Evolutionary conservation across 2,113 vertebrate genomes (phyloP), one percentile per base, ranked within the genome.

Genomic region (Lasiurus cinereus): DNA sequence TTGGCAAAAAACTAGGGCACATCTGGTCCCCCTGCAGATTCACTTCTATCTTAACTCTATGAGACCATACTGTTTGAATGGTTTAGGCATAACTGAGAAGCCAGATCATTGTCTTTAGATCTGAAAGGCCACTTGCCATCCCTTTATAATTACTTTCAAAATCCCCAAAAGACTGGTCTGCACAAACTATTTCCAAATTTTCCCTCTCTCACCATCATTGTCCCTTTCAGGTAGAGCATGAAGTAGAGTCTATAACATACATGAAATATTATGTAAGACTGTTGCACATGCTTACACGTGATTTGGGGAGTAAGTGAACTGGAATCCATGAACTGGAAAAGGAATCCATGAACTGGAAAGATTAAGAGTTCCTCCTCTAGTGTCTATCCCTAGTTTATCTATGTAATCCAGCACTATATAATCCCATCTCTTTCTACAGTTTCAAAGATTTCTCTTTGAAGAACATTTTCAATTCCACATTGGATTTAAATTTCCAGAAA

Each of bases 371-470:
- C 29, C 8, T 73, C 43, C 21, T 72, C 46, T 62, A 54, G 1
- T n/a, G n/a, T 67, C 22, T 33, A 29, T 48, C 24, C 10, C 13
- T 66, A 69, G 21, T 80, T n/a, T 6, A 13, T 39, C 21, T 76
- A 10, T 22, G 31, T 22, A 70, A 62, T 70, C 50, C 88, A 56
- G 15, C 7, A 83, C 52, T 86, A 10, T 78, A 39, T 73, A 77
- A 87, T 84, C 18, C 33, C 18, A 83, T 83, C 39, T 88, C 11
- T 31, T 77, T 15, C 19, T 54, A 83, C 12, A 66, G 18, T 67
- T 93, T 74, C 73, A 78, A 86, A 72, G 66, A 72, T 86, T 73
- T 93, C 22, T 86, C n/a, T 86, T 48, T 69, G 29, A 93, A 67
- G 27, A 62, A 72, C 66, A 74, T 90, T 91, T 95, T 39, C 27